Evolutionary conservation across 2,888 invertebrate species (phyloP).

Genomic region (Watsonalla cultraria): DNA sequence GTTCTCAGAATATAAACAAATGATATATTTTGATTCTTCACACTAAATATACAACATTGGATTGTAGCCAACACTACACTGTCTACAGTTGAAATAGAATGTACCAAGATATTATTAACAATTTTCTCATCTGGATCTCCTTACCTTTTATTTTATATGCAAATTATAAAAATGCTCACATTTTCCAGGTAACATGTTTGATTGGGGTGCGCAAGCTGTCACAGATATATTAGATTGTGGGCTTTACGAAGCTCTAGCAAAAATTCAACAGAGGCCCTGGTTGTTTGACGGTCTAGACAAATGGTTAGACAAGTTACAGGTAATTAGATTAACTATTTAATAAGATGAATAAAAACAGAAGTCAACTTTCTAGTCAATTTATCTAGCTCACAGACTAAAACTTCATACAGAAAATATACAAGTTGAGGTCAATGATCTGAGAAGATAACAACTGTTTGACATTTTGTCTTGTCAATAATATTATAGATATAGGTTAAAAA

Average conservation of each 20-base stretch:
- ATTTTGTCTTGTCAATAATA: no score
- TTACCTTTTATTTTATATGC: not conserved
- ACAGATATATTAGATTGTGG: constrained; percentile 92
- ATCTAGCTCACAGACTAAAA: no score
- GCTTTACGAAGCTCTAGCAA: constrained; percentile 88
- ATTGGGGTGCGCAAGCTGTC: constrained; percentile 97
- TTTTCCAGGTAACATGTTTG: constrained; percentile 97
- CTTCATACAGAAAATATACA: no score
- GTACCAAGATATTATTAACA: not conserved
- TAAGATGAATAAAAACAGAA: no score
- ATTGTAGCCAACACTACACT: not conserved
- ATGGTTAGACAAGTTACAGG: constrained; percentile 87
- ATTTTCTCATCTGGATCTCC: no score
- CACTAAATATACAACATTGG: constrained; percentile 21
- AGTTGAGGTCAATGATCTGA: no score
- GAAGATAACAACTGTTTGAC: no score
- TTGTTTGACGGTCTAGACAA: constrained; percentile 90
- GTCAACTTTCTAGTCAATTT: no score
- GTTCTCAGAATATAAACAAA: no score
- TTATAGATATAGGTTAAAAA: no score
- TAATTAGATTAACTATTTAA: constrained; percentile 25
- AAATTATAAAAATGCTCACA: constrained; percentile 10
- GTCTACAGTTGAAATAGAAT: not conserved
- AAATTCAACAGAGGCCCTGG: constrained; percentile 95
- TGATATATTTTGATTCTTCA: not conserved